These are phyloP conservation scores for Pagetopsis macropterus DNA, from an alignment of 2,797 vertebrate genomes.

Conservation along the genomic window DNA sequence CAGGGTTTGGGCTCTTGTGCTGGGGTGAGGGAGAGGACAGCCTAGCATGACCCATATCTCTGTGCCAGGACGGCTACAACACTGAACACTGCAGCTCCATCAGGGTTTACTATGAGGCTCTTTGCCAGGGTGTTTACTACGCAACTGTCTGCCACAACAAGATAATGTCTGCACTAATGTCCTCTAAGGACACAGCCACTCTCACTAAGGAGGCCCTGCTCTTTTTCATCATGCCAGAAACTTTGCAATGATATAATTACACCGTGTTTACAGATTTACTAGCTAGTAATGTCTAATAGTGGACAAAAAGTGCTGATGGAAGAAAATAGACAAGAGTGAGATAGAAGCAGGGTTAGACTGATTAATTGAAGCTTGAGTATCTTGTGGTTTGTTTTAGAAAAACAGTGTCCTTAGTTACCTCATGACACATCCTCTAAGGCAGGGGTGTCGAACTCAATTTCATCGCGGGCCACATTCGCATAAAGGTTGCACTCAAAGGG, in stretches of 20 bases:
- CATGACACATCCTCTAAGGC: background rate
- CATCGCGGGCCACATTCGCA: too few species aligned
- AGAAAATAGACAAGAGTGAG: background rate
- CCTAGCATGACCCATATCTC: slow-evolving; percentile 79
- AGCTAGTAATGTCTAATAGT: background rate
- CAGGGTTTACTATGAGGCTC: slow-evolving; percentile 74
- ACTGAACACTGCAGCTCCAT: slow-evolving; percentile 52
- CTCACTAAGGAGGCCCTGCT: slow-evolving; percentile 49
- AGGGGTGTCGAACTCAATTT: too few species aligned
- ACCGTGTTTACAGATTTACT: background rate
- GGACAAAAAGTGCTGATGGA: background rate
- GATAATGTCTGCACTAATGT: slow-evolving; percentile 70
- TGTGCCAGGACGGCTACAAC: slow-evolving; percentile 72
- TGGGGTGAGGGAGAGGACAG: slow-evolving; percentile 81
- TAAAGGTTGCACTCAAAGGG: too few species aligned
- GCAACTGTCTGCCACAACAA: slow-evolving; percentile 75
- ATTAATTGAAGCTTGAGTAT: background rate
- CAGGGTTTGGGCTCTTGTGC: slow-evolving; percentile 76
- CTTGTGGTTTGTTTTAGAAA: slow-evolving; percentile 4
- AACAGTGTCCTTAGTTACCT: background rate
- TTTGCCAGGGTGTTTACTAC: slow-evolving; percentile 75
- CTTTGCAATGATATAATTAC: slow-evolving; percentile 23
- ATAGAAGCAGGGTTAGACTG: background rate
- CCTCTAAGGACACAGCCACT: slow-evolving; percentile 67
- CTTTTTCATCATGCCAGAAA: slow-evolving; percentile 38